Evolutionary conservation across 2,888 invertebrate genomes (phyloP), one percentile per base, ranked within the genome.

Genomic region (Pherbina coryleti): DNA sequence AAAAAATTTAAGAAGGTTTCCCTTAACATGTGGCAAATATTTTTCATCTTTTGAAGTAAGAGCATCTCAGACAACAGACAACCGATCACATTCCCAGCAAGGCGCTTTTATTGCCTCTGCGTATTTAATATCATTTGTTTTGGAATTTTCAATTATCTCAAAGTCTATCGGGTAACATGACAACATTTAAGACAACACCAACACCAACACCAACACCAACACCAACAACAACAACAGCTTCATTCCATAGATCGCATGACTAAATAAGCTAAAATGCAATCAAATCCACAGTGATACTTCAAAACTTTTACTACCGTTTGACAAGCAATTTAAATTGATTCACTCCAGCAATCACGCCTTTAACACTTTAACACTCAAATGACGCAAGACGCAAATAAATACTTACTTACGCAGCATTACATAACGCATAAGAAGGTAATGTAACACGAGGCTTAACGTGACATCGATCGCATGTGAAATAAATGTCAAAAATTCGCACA

Each of bases 401-500:
- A 37, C 37, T 11, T 44, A 44, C 44, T 44, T 44, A 44, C 44
- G 44, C 44, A 44, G 44, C 44, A 44, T 28, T 57, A 57, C 57
- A 25, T 25, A 57, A 57, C 22, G 57, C 57, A 2, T 7, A 11
- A 14, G 14, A 66, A 66, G 31, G 14, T 7, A 67, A 55, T 51
- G 53, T 55, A 71, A 71, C 71, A 57, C 37, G 55, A 71, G 34
- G 71, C 34, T 55, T 71, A 25, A 28, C 53, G 17, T 28, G 49
- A 70, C 53, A 70, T 22, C 66, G 31, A 66, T 31, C 55, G 53
- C 71, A 71, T 51, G 71, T 57, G 31, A 71, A 55, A 55, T 17
- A 71, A 57, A 71, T 31, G 57, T 55, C 71, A 53, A 53, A 31
- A 55, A 55, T 44, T 53, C 14, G 71, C 55, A 71, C 19, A 19